Percentiles rank a stretch among this genome's conserved stretches.
Evolutionary conservation across 1,140 invertebrate genomes (phyloP).

Genomic region (Tribolium castaneum): DNA sequence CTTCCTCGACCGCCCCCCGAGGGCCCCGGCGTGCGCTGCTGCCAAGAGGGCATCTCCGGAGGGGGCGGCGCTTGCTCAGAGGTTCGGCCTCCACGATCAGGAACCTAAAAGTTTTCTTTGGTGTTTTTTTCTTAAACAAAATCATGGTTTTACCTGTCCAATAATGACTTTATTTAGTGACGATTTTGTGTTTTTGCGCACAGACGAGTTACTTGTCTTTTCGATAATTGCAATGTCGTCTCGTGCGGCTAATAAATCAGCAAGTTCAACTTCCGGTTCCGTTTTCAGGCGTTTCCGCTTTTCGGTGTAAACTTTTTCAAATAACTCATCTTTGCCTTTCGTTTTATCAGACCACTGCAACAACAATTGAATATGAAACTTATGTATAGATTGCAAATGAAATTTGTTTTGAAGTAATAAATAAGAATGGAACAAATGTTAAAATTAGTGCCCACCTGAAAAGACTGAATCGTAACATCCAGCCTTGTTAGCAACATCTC

Average conservation of each 20-base stretch:
- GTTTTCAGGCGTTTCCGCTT: slow-evolving; percentile 73
- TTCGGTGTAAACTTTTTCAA: slow-evolving; percentile 76
- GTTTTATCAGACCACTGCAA: slow-evolving; percentile 87
- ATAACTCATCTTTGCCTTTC: slow-evolving; percentile 77
- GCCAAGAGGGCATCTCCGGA: slow-evolving; percentile 95
- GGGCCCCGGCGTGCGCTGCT: slow-evolving; percentile 68
- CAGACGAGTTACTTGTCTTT: slow-evolving; percentile 86
- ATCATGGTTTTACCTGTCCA: slow-evolving; percentile 69
- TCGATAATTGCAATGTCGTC: slow-evolving; percentile 85
- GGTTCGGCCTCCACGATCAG: slow-evolving; percentile 90
- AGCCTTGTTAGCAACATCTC: slow-evolving; percentile 91
- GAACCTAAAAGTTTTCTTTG: slow-evolving; percentile 68
- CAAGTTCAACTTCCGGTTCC: slow-evolving; percentile 74
- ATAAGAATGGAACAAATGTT: not conserved
- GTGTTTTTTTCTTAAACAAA: not conserved
- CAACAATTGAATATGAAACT: too few relatives aligned
- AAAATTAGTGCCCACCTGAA: slow-evolving; percentile 67
- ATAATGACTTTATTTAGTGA: slow-evolving; percentile 89
- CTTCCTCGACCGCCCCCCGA: slow-evolving; percentile 57
- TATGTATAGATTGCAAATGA: too few relatives aligned
- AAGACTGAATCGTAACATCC: slow-evolving; percentile 95
- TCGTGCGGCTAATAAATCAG: slow-evolving; percentile 83
- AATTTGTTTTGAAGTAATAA: not conserved
- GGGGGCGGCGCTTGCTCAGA: slow-evolving; percentile 90
- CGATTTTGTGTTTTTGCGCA: slow-evolving; percentile 83